These are phyloP conservation scores for Epinephelus lanceolatus DNA, from an alignment of 2,113 vertebrate genomes.

Conservation along the genomic window DNA sequence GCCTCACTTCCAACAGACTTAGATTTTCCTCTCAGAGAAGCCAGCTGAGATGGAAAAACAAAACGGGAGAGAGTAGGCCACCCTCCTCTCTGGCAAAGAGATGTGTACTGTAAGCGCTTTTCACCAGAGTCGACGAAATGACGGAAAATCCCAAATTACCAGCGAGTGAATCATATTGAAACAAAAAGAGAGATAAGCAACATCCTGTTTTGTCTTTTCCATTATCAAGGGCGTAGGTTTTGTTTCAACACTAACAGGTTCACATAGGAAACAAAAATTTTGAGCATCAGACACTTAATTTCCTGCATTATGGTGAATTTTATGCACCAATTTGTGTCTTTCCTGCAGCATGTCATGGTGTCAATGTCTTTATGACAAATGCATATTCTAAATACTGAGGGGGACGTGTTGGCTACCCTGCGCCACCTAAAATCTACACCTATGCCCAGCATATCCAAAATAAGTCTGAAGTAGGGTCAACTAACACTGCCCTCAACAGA, in stretches of 20 bases:
- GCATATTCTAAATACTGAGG: too few relatives aligned
- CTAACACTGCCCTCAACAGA: neutral
- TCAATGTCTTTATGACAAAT: too few relatives aligned
- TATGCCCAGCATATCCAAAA: neutral
- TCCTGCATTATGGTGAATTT: too few relatives aligned
- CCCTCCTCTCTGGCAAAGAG: conserved; percentile 19
- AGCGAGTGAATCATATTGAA: conserved; percentile 30
- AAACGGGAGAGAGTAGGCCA: conserved; percentile 28
- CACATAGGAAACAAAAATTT: too few relatives aligned
- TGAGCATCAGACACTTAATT: too few relatives aligned
- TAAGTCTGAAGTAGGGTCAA: neutral
- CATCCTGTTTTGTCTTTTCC: neutral
- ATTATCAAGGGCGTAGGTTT: neutral
- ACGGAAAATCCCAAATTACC: conserved; percentile 38
- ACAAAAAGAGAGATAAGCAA: neutral
- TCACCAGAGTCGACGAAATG: conserved; percentile 28
- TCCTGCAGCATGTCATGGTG: too few relatives aligned
- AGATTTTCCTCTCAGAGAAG: conserved; percentile 71
- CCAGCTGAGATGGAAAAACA: conserved; percentile 71
- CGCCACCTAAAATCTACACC: too few relatives aligned
- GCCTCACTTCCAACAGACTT: conserved; percentile 60
- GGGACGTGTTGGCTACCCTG: too few relatives aligned
- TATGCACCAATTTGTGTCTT: too few relatives aligned
- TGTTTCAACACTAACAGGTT: too few relatives aligned
- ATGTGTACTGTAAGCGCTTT: conserved; percentile 28